Evolutionary conservation across 2,888 invertebrate species (phyloP).

Genomic region (Gerris lacustris): DNA sequence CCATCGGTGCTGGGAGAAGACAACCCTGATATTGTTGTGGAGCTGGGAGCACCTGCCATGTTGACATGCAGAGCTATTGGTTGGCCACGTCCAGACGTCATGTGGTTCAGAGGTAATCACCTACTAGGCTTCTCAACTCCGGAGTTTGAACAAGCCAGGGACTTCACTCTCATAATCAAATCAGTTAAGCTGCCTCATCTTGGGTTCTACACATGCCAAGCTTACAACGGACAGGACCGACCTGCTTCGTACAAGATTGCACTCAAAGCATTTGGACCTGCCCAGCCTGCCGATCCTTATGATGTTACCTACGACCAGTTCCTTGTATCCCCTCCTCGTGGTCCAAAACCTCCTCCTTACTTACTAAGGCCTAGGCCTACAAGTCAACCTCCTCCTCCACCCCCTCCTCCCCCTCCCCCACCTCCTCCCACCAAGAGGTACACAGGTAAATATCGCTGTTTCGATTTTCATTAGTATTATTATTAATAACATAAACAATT

Average conservation of each 20-base stretch:
- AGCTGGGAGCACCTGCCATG: slow-evolving; percentile 54
- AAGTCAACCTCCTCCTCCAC: slow-evolving; percentile 32
- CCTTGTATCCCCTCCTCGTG: slow-evolving; percentile 44
- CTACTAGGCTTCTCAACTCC: slow-evolving; percentile 60
- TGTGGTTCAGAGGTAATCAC: slow-evolving; percentile 69
- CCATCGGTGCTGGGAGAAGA: slow-evolving; percentile 57
- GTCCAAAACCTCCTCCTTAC: slow-evolving; percentile 33
- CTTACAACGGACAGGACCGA: slow-evolving; percentile 67
- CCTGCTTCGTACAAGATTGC: slow-evolving; percentile 65
- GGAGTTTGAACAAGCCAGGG: slow-evolving; percentile 57
- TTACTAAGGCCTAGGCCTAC: slow-evolving; percentile 33
- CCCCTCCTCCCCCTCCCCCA: slow-evolving; percentile 36
- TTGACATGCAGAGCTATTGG: slow-evolving; percentile 74
- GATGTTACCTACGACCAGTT: slow-evolving; percentile 49
- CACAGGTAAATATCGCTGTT: slow-evolving; percentile 12
- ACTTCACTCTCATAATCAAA: slow-evolving; percentile 61
- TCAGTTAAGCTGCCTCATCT: slow-evolving; percentile 57
- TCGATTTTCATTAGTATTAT: too few species aligned
- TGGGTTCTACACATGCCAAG: slow-evolving; percentile 80
- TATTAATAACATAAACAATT: too few species aligned
- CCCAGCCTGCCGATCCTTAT: slow-evolving; percentile 43
- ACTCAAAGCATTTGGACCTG: slow-evolving; percentile 58
- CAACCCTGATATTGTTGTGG: slow-evolving; percentile 52
- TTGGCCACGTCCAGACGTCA: slow-evolving; percentile 62
- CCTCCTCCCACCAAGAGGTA: slow-evolving; percentile 22